A percentile compares a stretch with the other conserved stretches of the same genome.
Evolutionary conservation across 2,888 invertebrate genomes (phyloP).

Genomic region (Lapara coniferarum): DNA sequence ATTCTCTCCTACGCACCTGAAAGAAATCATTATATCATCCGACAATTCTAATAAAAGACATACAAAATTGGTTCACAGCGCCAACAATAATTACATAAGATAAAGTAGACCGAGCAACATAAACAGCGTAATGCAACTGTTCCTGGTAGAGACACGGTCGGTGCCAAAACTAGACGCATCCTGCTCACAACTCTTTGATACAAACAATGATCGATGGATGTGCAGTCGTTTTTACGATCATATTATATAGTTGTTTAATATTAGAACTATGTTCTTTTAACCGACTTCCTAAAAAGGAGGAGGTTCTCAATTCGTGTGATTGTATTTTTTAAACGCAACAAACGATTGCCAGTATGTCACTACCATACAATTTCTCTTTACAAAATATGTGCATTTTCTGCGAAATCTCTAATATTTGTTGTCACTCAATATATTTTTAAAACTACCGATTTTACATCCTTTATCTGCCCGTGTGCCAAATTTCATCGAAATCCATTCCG

Average conservation of each 20-base stretch:
- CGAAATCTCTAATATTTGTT: no score
- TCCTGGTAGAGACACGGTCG: neutral
- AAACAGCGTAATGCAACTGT: constrained; percentile 13
- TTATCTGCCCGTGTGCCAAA: no score
- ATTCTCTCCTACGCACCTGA: neutral
- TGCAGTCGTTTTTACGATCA: neutral
- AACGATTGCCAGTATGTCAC: no score
- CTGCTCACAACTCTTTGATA: neutral
- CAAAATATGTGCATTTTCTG: no score
- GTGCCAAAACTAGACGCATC: constrained; percentile 17
- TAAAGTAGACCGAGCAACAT: constrained; percentile 6
- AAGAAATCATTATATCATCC: neutral
- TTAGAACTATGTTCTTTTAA: neutral
- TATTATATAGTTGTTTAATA: neutral
- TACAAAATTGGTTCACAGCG: constrained; percentile 5
- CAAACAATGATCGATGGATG: neutral
- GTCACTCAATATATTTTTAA: neutral
- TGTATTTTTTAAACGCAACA: no score
- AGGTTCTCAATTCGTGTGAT: no score
- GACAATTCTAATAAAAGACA: constrained; percentile 7
- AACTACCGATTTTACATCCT: neutral
- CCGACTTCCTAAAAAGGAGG: no score
- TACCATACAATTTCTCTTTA: no score
- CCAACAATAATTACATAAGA: constrained; percentile 18
- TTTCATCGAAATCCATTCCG: no score